phyloP scores from a whole-genome alignment of 64 coral and sea anemone species.

The Cladopsammia gracilis region DNA sequence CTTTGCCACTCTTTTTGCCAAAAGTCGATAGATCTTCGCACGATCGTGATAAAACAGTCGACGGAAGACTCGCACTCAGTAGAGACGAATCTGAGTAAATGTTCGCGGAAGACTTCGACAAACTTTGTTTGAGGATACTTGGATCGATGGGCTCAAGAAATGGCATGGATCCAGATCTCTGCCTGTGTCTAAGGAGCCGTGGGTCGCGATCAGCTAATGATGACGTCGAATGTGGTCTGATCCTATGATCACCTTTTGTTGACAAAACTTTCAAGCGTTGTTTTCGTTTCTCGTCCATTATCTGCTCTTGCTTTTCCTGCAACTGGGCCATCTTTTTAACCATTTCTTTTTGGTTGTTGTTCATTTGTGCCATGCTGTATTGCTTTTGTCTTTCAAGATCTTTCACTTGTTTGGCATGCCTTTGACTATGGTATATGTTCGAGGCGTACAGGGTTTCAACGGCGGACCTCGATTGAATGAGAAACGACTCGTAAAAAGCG shows the following conservation, averaged over 20 bases:
- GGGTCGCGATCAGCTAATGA: constrained; percentile 52
- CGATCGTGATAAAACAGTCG: constrained; percentile 56
- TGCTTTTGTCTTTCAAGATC: constrained; percentile 79
- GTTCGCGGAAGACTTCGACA: constrained; percentile 78
- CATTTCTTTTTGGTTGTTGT: constrained; percentile 94
- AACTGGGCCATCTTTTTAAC: constrained; percentile 83
- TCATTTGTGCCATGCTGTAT: constrained; percentile 71
- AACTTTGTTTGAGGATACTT: constrained; percentile 34
- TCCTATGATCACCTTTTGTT: constrained; percentile 32
- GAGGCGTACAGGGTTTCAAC: constrained; percentile 95
- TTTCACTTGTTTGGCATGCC: constrained; percentile 86
- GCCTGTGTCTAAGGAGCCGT: constrained; percentile 34
- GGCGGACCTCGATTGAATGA: constrained; percentile 89
- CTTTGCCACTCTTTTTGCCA: constrained; percentile 24
- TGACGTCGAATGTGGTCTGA: constrained; percentile 85
- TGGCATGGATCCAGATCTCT: constrained; percentile 71
- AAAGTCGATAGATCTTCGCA: constrained; percentile 81
- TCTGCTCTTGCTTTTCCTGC: constrained; percentile 87
- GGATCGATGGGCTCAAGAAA: constrained; percentile 74
- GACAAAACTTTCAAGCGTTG: constrained; percentile 40
- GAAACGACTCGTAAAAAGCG: constrained; percentile 96
- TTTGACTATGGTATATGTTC: constrained; percentile 91
- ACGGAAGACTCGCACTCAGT: constrained; percentile 43
- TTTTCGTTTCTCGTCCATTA: constrained; percentile 73
- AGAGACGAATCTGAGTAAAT: constrained; percentile 46